Evolutionary conservation across 2,113 vertebrate species (phyloP).

Genomic region (Gobius niger): DNA sequence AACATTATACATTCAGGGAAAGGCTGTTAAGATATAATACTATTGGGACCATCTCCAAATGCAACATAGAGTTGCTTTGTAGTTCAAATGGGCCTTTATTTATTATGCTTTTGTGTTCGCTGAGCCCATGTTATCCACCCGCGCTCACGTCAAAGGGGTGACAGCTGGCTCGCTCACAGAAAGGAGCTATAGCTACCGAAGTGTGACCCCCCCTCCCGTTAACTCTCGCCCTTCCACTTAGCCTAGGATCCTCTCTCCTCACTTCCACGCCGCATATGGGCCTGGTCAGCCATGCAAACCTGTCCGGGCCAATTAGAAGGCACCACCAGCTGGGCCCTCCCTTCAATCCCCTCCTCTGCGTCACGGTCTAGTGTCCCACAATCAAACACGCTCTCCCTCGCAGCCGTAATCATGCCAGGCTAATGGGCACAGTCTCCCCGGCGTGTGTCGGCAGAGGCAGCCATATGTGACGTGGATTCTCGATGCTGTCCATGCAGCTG

Average conservation of each 20-base stretch:
- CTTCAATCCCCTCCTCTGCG: slow-evolving; percentile 44
- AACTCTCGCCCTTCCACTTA: slow-evolving; percentile 45
- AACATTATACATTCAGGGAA: too few relatives aligned
- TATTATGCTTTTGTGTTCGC: slow-evolving; percentile 38
- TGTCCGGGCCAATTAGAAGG: slow-evolving; percentile 75
- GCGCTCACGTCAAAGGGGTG: slow-evolving; percentile 64
- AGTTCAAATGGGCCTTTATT: slow-evolving; percentile 44
- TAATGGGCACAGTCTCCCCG: slow-evolving; percentile 56
- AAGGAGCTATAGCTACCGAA: slow-evolving; percentile 67
- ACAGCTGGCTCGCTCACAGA: slow-evolving; percentile 73
- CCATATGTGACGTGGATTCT: slow-evolving; percentile 45
- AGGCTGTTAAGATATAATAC: background rate
- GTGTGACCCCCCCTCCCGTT: slow-evolving; percentile 55
- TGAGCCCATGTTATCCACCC: slow-evolving; percentile 37
- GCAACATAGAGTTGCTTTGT: slow-evolving; percentile 37
- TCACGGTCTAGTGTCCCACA: slow-evolving; percentile 60
- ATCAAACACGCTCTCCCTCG: slow-evolving; percentile 56
- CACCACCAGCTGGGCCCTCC: slow-evolving; percentile 72
- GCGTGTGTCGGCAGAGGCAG: slow-evolving; percentile 40
- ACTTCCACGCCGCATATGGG: slow-evolving; percentile 66
- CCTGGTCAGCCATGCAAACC: slow-evolving; percentile 74
- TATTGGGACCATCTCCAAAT: background rate
- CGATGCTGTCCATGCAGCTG: slow-evolving; percentile 22
- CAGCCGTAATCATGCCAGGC: slow-evolving; percentile 62
- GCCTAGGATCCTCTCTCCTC: slow-evolving; percentile 49